phyloP scores from a whole-genome alignment of 2,797 vertebrate genomes.

The Hippopotamyrus pictus region DNA sequence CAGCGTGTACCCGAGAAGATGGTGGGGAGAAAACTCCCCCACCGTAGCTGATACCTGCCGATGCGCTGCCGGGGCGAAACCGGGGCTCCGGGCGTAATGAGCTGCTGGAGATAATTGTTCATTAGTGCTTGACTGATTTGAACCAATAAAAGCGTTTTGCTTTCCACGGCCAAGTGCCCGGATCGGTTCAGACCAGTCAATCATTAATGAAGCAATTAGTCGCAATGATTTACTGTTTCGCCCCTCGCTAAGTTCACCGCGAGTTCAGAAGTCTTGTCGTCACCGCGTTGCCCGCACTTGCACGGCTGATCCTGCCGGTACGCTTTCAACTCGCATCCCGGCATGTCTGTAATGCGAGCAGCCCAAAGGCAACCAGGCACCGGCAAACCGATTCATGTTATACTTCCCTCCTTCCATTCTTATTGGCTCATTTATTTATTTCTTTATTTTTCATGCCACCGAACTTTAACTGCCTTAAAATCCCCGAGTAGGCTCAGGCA shows the following conservation, averaged over 20 bases:
- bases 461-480: background rate
- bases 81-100: background rate
- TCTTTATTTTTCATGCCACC: background rate
- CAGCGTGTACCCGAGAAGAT: background rate
- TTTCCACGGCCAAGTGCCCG: background rate
- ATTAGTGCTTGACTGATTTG: constrained; percentile 3
- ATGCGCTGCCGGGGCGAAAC: background rate
- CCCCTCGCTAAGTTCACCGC: constrained; percentile 9
- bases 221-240: background rate
- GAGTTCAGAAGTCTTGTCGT: background rate
- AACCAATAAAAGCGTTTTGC: constrained; percentile 18
- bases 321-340: background rate
- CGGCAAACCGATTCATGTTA: background rate
- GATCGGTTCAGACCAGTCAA: constrained; percentile 12
- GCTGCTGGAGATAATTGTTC: background rate
- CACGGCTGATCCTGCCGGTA: background rate
- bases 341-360: background rate
- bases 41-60: background rate
- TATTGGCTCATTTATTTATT: background rate
- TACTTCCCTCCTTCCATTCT: background rate
- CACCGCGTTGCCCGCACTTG: background rate
- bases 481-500: background rate
- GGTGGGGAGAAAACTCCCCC: background rate
- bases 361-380: background rate
- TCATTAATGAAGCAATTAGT: constrained; percentile 10